Conservation (phyloP, 2,797 vertebrate species). For the Pogonophryne albipinna region DNA sequence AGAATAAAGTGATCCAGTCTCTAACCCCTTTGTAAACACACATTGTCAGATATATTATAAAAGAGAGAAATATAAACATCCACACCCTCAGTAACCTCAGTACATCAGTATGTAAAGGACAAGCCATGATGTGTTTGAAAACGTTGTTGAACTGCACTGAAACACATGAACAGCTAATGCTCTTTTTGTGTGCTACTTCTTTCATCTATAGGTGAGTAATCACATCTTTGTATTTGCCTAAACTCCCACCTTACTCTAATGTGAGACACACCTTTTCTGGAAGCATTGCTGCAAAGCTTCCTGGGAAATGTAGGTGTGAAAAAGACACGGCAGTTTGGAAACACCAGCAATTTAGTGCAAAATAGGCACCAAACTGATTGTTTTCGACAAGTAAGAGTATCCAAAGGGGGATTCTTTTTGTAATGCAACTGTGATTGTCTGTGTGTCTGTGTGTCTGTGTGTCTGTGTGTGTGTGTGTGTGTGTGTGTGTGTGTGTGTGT, state of each 20-base stretch:
- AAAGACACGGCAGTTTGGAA: neutral
- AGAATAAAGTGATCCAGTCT: neutral
- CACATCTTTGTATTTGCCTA: constrained; percentile 9
- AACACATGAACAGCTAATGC: constrained; percentile 13
- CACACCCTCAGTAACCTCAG: constrained; percentile 14
- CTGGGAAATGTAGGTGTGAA: constrained; percentile 26
- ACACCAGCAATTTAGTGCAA: neutral
- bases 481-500: neutral
- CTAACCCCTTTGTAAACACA: too few species aligned
- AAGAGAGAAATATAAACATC: constrained; percentile 5
- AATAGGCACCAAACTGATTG: neutral
- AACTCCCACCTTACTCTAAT: constrained; percentile 2
- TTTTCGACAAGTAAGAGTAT: neutral
- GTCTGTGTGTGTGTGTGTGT: neutral
- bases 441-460: neutral
- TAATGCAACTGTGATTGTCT: too few species aligned
- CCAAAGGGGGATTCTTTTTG: too few species aligned
- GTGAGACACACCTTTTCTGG: constrained; percentile 20
- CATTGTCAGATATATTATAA: neutral
- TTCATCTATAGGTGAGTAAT: constrained; percentile 37
- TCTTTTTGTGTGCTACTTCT: neutral
- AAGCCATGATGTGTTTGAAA: constrained; percentile 30
- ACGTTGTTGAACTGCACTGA: constrained; percentile 5
- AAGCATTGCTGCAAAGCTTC: neutral
- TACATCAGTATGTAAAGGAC: constrained; percentile 10